Base-by-base conservation (phyloP, 2,797 vertebrate species). In the Pipistrellus kuhlii region DNA sequence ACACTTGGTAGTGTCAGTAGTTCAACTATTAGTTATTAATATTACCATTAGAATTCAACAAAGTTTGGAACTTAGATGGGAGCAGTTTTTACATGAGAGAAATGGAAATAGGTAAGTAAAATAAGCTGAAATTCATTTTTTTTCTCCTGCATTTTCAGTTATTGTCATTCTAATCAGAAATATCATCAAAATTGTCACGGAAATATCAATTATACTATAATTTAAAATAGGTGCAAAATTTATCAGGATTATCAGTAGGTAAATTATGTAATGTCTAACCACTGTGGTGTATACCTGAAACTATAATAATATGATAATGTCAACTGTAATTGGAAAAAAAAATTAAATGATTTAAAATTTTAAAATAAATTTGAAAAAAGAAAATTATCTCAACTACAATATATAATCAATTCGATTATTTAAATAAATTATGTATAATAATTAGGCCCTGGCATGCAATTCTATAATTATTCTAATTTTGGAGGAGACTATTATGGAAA, bases 21-120 rank as follows among this genome's bases (percentile, higher is more conserved):
- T 80, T 89, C 46, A 94, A 41, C 76, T 86, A 80, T 51, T 75
- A 91, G 32, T 82, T 93, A 69, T 85, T 85, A 68, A 86, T 75
- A 72, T 72, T 83, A 55, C 14, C 20, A 90, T 81, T 87, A 93
- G 57, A 93, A 73, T 51, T 8, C 25, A 85, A 27, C 81, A 84
- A 85, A 25, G 8, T 68, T 94, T 81, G 21, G 35, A 32, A 84
- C 81, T 85, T 90, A 88, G 35, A 48, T 48, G 7, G 46, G 6
- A 80, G 38, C 21, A 71, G 30, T 38, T 87, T 87, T 91, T 92
- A 87, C 64, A 35, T 85, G 30, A 75, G 75, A 71, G 80, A 80
- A 92, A 90, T 11, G 8, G 53, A 88, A 25, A 35, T 9, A 64
- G 48, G 41, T 64, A 89, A 64, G 82, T 51, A 85, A 75, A 46